These are phyloP conservation scores for Cephus cinctus DNA, from an alignment of 1,140 invertebrate species.

Conservation along the genomic window DNA sequence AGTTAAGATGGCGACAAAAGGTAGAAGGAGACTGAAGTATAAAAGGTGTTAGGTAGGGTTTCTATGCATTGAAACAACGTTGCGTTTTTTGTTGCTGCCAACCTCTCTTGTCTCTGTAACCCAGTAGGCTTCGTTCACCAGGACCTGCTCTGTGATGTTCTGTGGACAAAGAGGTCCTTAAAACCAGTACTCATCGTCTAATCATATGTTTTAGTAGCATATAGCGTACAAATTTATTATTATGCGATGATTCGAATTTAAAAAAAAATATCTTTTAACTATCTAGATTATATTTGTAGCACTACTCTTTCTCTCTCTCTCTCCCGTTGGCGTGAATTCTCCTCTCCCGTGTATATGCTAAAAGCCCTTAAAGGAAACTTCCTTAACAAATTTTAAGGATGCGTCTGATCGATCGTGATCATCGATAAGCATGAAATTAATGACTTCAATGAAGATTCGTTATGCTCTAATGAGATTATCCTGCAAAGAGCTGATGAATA, in stretches of 20 bases:
- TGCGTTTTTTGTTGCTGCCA: slow-evolving; percentile 47
- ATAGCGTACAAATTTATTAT: too few relatives aligned
- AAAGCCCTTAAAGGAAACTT: neutral
- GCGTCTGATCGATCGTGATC: too few relatives aligned
- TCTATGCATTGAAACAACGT: slow-evolving; percentile 52
- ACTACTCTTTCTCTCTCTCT: neutral
- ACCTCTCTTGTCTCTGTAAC: slow-evolving; percentile 88
- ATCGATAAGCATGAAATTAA: too few relatives aligned
- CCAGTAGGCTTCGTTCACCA: slow-evolving; percentile 91
- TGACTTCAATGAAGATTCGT: too few relatives aligned
- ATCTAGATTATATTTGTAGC: too few relatives aligned
- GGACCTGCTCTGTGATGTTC: slow-evolving; percentile 92
- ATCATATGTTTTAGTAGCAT: too few relatives aligned
- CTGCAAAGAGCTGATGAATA: too few relatives aligned
- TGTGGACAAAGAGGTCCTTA: slow-evolving; percentile 62
- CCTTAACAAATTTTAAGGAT: too few relatives aligned
- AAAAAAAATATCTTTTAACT: too few relatives aligned
- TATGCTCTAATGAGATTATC: too few relatives aligned
- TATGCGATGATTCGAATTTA: neutral
- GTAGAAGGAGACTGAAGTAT: too few relatives aligned
- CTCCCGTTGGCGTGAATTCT: neutral
- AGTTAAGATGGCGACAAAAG: too few relatives aligned
- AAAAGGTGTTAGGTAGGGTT: slow-evolving; percentile 33
- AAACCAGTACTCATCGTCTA: slow-evolving; percentile 26
- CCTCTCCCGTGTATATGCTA: neutral